Evolutionary conservation across 2,888 invertebrate species (phyloP).

Genomic region (Fissipunctia ypsillon): DNA sequence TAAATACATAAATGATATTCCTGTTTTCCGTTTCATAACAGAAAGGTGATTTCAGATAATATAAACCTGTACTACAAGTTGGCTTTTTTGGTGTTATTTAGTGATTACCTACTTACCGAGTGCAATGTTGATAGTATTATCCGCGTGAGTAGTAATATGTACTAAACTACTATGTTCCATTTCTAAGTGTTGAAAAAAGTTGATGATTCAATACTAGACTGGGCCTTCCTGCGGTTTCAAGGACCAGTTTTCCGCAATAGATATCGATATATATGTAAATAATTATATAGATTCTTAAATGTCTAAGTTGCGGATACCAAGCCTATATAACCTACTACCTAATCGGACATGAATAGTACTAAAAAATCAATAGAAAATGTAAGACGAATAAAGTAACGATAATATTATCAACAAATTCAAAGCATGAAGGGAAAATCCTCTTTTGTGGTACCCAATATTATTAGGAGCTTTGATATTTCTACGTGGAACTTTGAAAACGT

Average conservation of each 20-base stretch:
- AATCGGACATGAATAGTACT: neutral
- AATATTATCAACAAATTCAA: slow-evolving; percentile 13
- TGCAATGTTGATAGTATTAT: neutral
- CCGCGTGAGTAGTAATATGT: neutral
- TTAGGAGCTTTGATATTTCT: slow-evolving; percentile 53
- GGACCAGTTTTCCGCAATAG: neutral
- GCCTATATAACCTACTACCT: too few species aligned
- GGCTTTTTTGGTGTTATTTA: neutral
- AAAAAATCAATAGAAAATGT: neutral
- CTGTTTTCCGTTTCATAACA: neutral
- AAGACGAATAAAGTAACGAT: slow-evolving; percentile 1
- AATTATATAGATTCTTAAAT: neutral
- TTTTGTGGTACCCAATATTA: slow-evolving; percentile 31
- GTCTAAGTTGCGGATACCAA: too few species aligned
- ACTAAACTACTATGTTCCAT: neutral
- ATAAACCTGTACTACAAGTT: neutral
- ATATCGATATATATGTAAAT: neutral
- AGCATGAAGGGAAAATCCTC: neutral
- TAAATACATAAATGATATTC: neutral
- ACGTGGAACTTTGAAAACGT: slow-evolving; percentile 40
- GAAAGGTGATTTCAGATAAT: neutral
- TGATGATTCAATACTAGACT: neutral
- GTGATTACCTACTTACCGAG: neutral
- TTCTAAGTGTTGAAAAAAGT: neutral
- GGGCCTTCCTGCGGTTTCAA: neutral